Evolutionary conservation across 2,797 vertebrate genomes (phyloP), one percentile per base, ranked within the genome.

Genomic region (Gallinago stenura): DNA sequence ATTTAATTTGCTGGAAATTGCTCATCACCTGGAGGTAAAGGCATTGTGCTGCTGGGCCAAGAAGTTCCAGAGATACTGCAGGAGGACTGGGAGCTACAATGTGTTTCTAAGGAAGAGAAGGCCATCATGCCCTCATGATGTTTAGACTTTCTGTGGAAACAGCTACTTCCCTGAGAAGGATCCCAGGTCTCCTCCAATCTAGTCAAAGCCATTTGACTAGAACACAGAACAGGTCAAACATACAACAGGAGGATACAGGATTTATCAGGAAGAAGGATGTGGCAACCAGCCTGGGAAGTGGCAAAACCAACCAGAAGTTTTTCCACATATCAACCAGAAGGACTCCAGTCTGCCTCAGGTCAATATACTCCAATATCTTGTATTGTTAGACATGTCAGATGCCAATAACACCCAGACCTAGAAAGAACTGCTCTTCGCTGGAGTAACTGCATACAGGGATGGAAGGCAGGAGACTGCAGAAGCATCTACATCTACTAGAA

Each of bases 51-150:
- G 48, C 69, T 83, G 19, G 22, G 11, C 80, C 33, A 22, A 82
- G 79, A 79, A 16, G 8, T 9, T 80, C 21, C 30, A 22, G n/a
- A 56, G 33, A 69, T 10, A 15, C 8, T 39, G 30, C 26, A 81
- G 24, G 30, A 71, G 5, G 35, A 81, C 24, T n/a, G 43, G 2
- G 53, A 81, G 57, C 30, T 83, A 19, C 33, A 37, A 1, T 9
- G 15, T 19, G 4, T 60, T 75, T 60, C 28, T 60, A 79, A 35
- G 14, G 25, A 84, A 95, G n/a, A 68, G 26, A 70, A 62, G 16
- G 31, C 39, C 20, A 35, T n/a, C 0, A 0, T 3, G 4, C 13
- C 77, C 25, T 75, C 35, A 6, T 7, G 28, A 76, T 3, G 7
- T 37, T 50, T 58, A 37, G 8, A 15, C 11, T 45, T 80, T 39